Conservation (phyloP, 2,797 vertebrate genomes). For the Lutjanus campechanus region DNA sequence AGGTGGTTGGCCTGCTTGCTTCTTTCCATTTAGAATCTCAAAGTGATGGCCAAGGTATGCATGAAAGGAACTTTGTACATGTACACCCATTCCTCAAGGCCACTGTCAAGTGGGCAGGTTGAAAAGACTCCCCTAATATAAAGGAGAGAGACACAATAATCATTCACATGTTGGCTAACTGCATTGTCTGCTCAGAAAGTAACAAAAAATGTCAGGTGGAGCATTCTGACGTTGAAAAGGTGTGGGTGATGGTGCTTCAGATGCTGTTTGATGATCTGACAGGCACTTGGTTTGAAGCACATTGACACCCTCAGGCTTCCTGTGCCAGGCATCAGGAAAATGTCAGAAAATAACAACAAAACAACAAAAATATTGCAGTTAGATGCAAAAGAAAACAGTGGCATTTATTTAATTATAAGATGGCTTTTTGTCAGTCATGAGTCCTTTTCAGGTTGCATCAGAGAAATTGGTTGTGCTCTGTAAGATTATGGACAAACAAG, state of each 20-base stretch:
- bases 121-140: background rate
- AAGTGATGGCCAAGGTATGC: no score
- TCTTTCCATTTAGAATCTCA: background rate
- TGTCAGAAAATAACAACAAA: conserved; percentile 1
- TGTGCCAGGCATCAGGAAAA: background rate
- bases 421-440: background rate
- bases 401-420: background rate
- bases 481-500: background rate
- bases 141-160: background rate
- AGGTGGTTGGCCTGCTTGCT: background rate
- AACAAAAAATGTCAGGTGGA: background rate
- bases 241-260: background rate
- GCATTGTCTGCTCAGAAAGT: background rate
- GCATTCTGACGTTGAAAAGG: background rate
- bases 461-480: background rate
- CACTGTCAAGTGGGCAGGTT: background rate
- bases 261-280: background rate
- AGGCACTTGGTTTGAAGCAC: background rate
- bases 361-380: background rate
- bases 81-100: background rate
- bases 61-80: background rate
- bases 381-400: background rate
- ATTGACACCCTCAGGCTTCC: conserved; percentile 6
- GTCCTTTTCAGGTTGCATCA: background rate
- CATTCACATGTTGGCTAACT: background rate